Percentiles rank a stretch among this genome's conserved stretches.
Evolutionary conservation across 2,888 invertebrate genomes (phyloP).

Genomic region (Caenorhabditis plicata): DNA sequence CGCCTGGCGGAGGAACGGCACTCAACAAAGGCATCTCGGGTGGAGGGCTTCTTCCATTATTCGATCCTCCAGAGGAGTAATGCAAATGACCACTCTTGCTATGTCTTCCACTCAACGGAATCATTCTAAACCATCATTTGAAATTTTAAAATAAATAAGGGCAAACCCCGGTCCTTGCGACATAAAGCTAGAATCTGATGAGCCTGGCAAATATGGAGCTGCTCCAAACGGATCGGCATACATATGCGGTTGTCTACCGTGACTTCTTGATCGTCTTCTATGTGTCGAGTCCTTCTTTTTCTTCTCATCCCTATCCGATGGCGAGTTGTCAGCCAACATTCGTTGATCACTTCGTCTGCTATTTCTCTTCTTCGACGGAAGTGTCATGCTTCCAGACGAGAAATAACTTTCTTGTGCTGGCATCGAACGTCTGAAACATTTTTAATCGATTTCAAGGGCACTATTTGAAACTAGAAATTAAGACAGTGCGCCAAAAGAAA

Average conservation of each 20-base stretch:
- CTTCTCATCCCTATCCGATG: constrained; percentile 37
- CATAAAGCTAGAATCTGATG: constrained; percentile 28
- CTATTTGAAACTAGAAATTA: not conserved
- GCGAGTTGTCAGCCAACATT: constrained; percentile 19
- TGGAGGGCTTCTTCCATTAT: constrained; percentile 46
- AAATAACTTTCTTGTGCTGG: constrained; percentile 15
- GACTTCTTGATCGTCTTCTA: constrained; percentile 43
- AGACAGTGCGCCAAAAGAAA: too few relatives aligned
- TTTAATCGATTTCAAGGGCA: not conserved
- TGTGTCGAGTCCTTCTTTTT: constrained; percentile 16
- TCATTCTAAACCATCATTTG: constrained; percentile 8
- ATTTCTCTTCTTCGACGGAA: constrained; percentile 14
- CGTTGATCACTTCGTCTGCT: constrained; percentile 23
- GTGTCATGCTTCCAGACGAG: constrained; percentile 12
- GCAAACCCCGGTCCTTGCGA: constrained; percentile 3
- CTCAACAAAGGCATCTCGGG: constrained; percentile 44
- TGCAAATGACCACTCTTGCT: constrained; percentile 41
- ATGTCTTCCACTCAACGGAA: constrained; percentile 21
- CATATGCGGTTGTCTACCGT: constrained; percentile 34
- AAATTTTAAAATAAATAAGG: not conserved
- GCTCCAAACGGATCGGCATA: constrained; percentile 21
- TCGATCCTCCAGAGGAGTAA: constrained; percentile 52
- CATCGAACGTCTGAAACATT: not conserved
- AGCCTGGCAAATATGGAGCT: constrained; percentile 24
- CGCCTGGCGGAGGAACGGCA: constrained; percentile 42